Conservation (phyloP, 2,113 vertebrate genomes). For the Gulo gulo region DNA sequence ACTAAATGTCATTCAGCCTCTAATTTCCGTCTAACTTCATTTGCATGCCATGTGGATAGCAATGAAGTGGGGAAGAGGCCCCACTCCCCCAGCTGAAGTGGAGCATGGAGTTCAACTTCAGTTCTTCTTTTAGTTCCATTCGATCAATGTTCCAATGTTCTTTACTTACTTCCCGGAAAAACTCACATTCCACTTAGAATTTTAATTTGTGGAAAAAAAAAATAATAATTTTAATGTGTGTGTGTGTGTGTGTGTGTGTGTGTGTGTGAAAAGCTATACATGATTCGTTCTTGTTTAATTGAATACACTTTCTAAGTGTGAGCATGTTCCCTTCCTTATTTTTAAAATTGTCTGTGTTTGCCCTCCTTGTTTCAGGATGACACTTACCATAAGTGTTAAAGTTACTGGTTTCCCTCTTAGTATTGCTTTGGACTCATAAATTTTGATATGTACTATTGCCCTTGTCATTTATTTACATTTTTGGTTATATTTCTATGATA, state of each 20-base stretch:
- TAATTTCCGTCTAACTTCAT: background rate
- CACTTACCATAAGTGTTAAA: background rate
- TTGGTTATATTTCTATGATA: background rate
- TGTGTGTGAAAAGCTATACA: background rate
- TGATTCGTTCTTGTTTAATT: background rate
- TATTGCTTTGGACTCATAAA: background rate
- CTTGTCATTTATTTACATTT: background rate
- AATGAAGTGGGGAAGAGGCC: background rate
- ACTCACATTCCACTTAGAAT: background rate
- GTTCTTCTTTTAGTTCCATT: background rate
- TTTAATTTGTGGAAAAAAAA: background rate
- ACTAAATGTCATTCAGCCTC: background rate
- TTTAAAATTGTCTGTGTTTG: background rate
- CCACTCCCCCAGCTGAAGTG: background rate
- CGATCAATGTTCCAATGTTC: background rate
- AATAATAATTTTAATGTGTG: too few species aligned
- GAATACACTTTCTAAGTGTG: background rate
- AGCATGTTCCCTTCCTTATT: background rate
- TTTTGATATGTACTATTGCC: background rate
- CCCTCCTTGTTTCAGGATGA: background rate
- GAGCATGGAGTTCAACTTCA: background rate
- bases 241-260: too few species aligned
- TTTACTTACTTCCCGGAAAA: background rate
- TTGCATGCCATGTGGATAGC: background rate
- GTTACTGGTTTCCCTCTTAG: background rate